phyloP scores from a whole-genome alignment of 2,113 vertebrate species.

The Mirza zaza region DNA sequence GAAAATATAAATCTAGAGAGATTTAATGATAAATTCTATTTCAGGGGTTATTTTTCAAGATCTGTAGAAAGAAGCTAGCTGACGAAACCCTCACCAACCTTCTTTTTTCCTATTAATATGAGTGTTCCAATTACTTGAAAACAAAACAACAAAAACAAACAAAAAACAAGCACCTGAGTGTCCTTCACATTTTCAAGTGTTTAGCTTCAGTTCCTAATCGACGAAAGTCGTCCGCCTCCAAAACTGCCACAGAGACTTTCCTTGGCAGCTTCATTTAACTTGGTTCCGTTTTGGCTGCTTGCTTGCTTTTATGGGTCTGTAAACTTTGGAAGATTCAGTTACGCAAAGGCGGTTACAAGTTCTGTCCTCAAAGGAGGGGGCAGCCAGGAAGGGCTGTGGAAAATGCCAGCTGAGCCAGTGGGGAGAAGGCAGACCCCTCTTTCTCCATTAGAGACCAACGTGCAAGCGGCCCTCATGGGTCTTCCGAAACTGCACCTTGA shows the following conservation, averaged over 20 bases:
- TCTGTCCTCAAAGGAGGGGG: not conserved
- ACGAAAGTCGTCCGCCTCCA: not conserved
- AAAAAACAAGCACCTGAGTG: not conserved
- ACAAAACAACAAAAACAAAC: not conserved
- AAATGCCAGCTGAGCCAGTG: not conserved
- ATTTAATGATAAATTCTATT: not conserved
- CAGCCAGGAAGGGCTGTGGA: not conserved
- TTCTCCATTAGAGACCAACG: not conserved
- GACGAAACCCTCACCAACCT: not conserved
- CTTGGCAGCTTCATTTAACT: not conserved
- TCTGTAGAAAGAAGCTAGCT: not conserved
- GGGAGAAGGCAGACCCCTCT: not conserved
- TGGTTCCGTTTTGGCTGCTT: not conserved
- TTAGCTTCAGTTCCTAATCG: not conserved
- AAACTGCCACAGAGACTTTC: not conserved
- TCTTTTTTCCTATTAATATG: not conserved
- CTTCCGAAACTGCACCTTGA: not conserved
- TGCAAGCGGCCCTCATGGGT: not conserved
- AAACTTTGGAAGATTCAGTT: constrained; percentile 48
- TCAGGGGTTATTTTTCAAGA: not conserved
- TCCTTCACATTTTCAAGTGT: not conserved
- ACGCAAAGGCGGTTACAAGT: constrained; percentile 37
- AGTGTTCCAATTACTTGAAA: not conserved
- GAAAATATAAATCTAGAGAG: not conserved
- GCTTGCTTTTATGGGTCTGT: constrained; percentile 20